Conservation (phyloP, 1,140 invertebrate genomes). For the Macrotrachela quadricornifera region DNA sequence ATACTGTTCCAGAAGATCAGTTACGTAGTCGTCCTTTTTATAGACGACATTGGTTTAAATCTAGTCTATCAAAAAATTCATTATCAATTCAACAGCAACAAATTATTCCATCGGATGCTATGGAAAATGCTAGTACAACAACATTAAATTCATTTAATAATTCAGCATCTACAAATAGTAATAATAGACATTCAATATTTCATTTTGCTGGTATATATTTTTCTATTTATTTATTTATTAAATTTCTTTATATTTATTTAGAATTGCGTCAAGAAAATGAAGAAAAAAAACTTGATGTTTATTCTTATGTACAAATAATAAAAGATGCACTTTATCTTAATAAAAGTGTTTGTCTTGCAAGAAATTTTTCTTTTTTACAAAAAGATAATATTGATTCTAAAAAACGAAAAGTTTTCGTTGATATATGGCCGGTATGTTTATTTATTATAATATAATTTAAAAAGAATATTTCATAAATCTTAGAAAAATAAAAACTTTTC, state of each 20-base stretch:
- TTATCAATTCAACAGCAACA: too few relatives aligned
- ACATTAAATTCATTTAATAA: too few relatives aligned
- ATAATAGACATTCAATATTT: too few relatives aligned
- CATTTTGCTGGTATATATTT: too few relatives aligned
- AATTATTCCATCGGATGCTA: too few relatives aligned
- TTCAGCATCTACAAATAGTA: too few relatives aligned
- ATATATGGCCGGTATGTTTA: slow-evolving; percentile 81
- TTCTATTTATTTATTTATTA: too few relatives aligned
- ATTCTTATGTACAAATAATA: slow-evolving; percentile 71
- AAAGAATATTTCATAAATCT: slow-evolving; percentile 40
- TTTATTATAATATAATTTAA: too few relatives aligned
- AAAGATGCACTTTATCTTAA: slow-evolving; percentile 60
- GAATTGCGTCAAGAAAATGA: slow-evolving; percentile 2
- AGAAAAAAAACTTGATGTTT: slow-evolving; percentile 17
- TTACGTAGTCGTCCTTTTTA: neutral
- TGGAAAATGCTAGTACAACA: too few relatives aligned
- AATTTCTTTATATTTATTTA: neutral
- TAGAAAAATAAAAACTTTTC: too few relatives aligned
- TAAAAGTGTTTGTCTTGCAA: slow-evolving; percentile 57
- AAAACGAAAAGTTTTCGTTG: slow-evolving; percentile 44
- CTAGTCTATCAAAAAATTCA: too few relatives aligned
- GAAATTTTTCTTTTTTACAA: too few relatives aligned
- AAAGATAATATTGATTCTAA: slow-evolving; percentile 19
- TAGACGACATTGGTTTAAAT: neutral
- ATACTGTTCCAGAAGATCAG: slow-evolving; percentile 11